Base-by-base conservation (phyloP, 2,888 invertebrate species). In the Drosophila nr. medialis region DNA sequence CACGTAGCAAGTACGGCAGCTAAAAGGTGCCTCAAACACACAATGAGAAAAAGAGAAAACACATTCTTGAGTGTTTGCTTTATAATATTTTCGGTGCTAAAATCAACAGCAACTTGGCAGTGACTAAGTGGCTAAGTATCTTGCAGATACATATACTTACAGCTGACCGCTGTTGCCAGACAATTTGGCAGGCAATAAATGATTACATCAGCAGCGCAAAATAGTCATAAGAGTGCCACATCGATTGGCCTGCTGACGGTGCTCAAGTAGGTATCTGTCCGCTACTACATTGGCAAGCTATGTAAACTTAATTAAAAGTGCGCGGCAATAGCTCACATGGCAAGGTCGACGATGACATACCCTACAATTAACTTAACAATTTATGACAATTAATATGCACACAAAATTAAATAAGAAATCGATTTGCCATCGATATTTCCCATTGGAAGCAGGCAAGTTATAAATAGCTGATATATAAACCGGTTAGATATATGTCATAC, bases 141-240 rank as follows among this genome's bases (percentile, higher is more conserved):
- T 69, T 40, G 48, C 53, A 66, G 65, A 66, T 66, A 55, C 55
- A 40, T 27, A 38, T 55, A n/a, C 38, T n/a, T 38, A 55, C 40
- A 29, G 27, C 36, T 42, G 56, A 30, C 40, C 21, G 15, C 15
- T 53, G 29, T 34, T 66, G 65, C 59, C 65, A 70, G 70, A 79
- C 80, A 63, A 62, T 79, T 70, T 74, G 75, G 65, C 71, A 68
- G 64, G 50, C 50, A 61, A 38, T 54, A 38, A 29, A 36, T 75
- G 86, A 80, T 86, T 88, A 88, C 85, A 85, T 90, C 85, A 90
- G 80, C 89, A 65, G 72, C 62, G 60, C 70, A 80, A 88, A 90
- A 85, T 61, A 62, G 56, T 71, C 18, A 21, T 42, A 50, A 71
- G 45, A 71, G 48, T 61, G 36, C 63, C 34, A 45, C 45, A 77